These are phyloP conservation scores for Micromesistius poutassou DNA, from an alignment of 2,797 vertebrate genomes.

Conservation along the genomic window DNA sequence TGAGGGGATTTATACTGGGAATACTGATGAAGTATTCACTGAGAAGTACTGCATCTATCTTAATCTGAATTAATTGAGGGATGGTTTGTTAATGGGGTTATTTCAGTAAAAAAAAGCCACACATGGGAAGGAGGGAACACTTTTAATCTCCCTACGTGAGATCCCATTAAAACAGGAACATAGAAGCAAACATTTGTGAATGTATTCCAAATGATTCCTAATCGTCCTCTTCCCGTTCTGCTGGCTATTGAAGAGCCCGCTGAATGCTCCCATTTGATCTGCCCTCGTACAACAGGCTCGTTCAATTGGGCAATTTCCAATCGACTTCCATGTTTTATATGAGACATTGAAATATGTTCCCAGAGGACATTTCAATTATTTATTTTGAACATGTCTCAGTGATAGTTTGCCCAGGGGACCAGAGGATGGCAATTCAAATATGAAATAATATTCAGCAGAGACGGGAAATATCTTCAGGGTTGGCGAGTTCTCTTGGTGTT, in stretches of 20 bases:
- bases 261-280: slow-evolving; percentile 33
- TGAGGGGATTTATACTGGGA: neutral
- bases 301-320: neutral
- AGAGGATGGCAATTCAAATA: slow-evolving; percentile 10
- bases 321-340: neutral
- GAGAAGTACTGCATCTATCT: neutral
- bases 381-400: neutral
- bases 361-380: neutral
- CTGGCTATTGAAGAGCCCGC: neutral
- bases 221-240: neutral
- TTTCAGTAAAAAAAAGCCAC: neutral
- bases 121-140: neutral
- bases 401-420: neutral
- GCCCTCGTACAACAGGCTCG: neutral
- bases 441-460: neutral
- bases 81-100: neutral
- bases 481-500: neutral
- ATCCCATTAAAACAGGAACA: neutral
- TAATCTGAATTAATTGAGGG: neutral
- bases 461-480: neutral
- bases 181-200: no score
- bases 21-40: no score
- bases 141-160: no score
- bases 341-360: neutral
- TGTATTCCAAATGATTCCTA: no score